Evolutionary conservation across 53 echinoderm and acorn worm genomes (phyloP), one percentile per base, ranked within the genome.

Genomic region (Glandiceps talaboti): DNA sequence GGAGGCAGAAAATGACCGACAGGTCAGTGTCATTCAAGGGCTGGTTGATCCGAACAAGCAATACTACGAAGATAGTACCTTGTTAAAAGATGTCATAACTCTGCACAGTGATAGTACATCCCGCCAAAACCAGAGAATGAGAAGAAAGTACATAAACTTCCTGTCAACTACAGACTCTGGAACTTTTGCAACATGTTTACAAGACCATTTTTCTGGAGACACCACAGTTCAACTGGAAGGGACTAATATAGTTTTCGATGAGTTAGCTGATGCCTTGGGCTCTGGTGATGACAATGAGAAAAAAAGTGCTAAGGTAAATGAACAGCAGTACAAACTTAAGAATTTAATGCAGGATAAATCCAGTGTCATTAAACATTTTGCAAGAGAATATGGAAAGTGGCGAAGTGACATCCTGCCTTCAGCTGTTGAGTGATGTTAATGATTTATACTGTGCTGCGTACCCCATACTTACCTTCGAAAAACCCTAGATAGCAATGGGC

Each of bases 321-420:
- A 29, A 1, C 81, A 74, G 1, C 33, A 74, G 1, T 28, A 73
- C 6, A 85, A 85, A 76, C 32, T 80, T 20, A 80, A 81, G 45
- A 85, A 85, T 26, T 76, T 79, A 6, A 85, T 85, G 85, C 79
- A 79, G 10, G 81, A 85, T 76, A 81, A 81, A 30, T 32, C 29
- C 72, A 76, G 29, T 0, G 86, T 86, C 0, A 86, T 80, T 25
- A 86, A 86, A 73, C 30, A 30, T 0, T 86, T 81, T 45, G 77
- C 76, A 20, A 26, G 30, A 1, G 20, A 33, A 14, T 33, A 80
- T 28, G 31, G 27, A 31, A 76, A 75, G 27, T 81, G 82, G 86
- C 73, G 86, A 1, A 75, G n/a, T 1, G 75, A 75, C 26, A 77
- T 81, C 0, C 73, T 85, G 1, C 72, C 85, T 31, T 1, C 30